These are phyloP conservation scores for Channa argus DNA, from an alignment of 2,113 vertebrate species.

Conservation along the genomic window DNA sequence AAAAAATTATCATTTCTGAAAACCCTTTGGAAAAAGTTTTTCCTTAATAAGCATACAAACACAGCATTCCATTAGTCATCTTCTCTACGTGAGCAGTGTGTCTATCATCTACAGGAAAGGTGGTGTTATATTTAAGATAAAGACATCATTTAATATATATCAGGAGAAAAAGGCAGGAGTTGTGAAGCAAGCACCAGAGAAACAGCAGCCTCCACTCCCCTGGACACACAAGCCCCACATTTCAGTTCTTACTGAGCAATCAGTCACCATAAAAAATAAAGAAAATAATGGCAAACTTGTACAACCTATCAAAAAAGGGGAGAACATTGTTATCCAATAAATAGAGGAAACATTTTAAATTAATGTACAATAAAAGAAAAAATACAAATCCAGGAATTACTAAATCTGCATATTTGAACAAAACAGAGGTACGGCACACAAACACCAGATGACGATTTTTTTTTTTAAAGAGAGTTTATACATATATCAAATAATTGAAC, in stretches of 20 bases:
- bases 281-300: constrained; percentile 60
- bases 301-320: constrained; percentile 75
- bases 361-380: constrained; percentile 75
- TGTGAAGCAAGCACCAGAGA: constrained; percentile 76
- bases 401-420: constrained; percentile 73
- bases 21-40: constrained; percentile 71
- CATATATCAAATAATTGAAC: constrained; percentile 53
- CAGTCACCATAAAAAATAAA: constrained; percentile 62
- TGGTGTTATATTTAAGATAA: constrained; percentile 79
- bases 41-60: constrained; percentile 72
- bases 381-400: constrained; percentile 53
- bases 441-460: constrained; percentile 62
- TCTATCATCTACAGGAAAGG: constrained; percentile 81
- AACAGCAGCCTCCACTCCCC: constrained; percentile 63
- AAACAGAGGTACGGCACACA: constrained; percentile 71
- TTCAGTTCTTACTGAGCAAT: constrained; percentile 72
- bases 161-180: constrained; percentile 60
- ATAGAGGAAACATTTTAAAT: constrained; percentile 83
- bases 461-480: constrained; percentile 51
- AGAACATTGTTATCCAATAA: constrained; percentile 83
- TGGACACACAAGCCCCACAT: constrained; percentile 49
- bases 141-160: constrained; percentile 81
- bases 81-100: constrained; percentile 78
- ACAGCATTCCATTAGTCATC: constrained; percentile 77
- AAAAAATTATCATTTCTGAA: constrained; percentile 70